Conservation (phyloP, 1,140 invertebrate genomes). For the Pseudoatta argentina region DNA sequence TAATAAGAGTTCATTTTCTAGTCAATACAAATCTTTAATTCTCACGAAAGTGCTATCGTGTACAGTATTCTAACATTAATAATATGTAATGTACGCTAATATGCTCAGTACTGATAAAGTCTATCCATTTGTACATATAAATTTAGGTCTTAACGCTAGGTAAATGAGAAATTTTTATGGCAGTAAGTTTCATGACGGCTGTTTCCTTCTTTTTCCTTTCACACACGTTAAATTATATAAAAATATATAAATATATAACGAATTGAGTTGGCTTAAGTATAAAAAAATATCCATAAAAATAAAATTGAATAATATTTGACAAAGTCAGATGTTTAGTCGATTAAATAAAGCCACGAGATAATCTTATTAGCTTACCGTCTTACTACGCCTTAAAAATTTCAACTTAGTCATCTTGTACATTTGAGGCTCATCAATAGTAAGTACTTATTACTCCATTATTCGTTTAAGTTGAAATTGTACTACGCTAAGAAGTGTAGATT, state of each 20-base stretch:
- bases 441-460: slow-evolving; percentile 75
- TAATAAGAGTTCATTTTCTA: slow-evolving; percentile 70
- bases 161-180: slow-evolving; percentile 64
- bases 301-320: slow-evolving; percentile 12
- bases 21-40: slow-evolving; percentile 78
- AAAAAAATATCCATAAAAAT: slow-evolving; percentile 30
- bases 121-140: slow-evolving; percentile 78
- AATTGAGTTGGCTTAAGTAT: slow-evolving; percentile 27
- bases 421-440: slow-evolving; percentile 66
- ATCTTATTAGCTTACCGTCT: slow-evolving; percentile 44
- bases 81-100: slow-evolving; percentile 73
- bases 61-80: slow-evolving; percentile 81
- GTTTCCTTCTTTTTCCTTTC: not conserved
- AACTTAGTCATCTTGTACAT: slow-evolving; percentile 68
- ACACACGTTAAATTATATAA: not conserved
- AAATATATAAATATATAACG: not conserved
- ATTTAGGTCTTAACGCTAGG: slow-evolving; percentile 65
- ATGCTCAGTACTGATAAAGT: slow-evolving; percentile 72
- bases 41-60: slow-evolving; percentile 77
- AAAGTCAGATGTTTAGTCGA: slow-evolving; percentile 18
- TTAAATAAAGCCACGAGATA: not conserved
- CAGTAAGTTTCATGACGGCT: slow-evolving; percentile 39
- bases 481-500: slow-evolving; percentile 62
- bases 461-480: slow-evolving; percentile 65
- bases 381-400: slow-evolving; percentile 60